A percentile compares a stretch with the other conserved stretches of the same genome.
phyloP scores from a whole-genome alignment of 1,140 invertebrate genomes.

The Saccostrea cuccullata region DNA sequence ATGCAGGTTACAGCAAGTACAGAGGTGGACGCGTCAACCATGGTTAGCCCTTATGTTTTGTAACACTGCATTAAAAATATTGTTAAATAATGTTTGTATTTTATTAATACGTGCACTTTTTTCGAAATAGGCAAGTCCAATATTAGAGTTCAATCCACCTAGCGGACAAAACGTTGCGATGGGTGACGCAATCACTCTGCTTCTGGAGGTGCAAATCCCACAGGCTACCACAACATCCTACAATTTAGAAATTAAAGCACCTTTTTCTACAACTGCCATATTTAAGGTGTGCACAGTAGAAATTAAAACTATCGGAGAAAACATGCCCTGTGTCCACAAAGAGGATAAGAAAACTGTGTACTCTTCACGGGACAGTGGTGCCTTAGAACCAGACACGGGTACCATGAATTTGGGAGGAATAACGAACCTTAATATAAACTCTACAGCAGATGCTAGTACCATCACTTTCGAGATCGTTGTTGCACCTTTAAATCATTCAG shows the following conservation, averaged over 20 bases:
- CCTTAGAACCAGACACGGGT: constrained; percentile 33
- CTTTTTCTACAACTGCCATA: constrained; percentile 31
- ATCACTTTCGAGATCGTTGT: constrained; percentile 47
- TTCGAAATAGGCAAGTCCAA: constrained; percentile 25
- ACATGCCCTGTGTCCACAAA: constrained; percentile 59
- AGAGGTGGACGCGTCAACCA: constrained; percentile 47
- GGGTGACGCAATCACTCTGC: constrained; percentile 38
- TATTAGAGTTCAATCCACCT: neutral
- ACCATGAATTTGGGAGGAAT: constrained; percentile 44
- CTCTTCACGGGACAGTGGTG: neutral
- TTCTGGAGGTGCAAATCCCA: constrained; percentile 40
- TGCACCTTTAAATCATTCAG: constrained; percentile 43
- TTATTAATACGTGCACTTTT: neutral
- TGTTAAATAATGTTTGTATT: neutral
- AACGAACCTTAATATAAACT: constrained; percentile 50
- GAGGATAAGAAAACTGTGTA: constrained; percentile 41
- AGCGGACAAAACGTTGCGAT: constrained; percentile 35
- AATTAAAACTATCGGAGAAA: constrained; percentile 50
- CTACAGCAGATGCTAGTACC: constrained; percentile 21
- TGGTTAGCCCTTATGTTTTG: constrained; percentile 3
- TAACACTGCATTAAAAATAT: neutral
- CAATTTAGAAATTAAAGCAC: constrained; percentile 46
- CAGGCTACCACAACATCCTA: constrained; percentile 46
- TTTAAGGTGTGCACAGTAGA: constrained; percentile 56
- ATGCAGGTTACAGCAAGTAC: constrained; percentile 44